Base-by-base conservation (phyloP, 2,113 vertebrate genomes). In the Brienomyrus brachyistius region DNA sequence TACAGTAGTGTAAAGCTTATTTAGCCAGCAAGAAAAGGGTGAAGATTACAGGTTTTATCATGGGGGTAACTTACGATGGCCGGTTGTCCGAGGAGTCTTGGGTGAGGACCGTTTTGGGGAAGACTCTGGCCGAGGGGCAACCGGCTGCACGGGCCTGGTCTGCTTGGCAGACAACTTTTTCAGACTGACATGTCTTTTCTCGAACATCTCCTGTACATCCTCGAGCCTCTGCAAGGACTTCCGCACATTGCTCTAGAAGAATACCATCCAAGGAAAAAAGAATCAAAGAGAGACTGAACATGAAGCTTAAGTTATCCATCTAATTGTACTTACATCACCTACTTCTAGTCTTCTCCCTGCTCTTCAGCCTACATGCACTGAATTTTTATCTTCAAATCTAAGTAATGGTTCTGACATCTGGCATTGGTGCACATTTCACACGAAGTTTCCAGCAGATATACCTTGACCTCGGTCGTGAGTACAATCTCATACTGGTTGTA, bases 151-250 rank as follows among this genome's bases (percentile, higher is more conserved):
- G 0, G 98, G 98, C 52, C 98, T 95, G 0, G 96, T 97, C 95
- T 99, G 98, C 92, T 98, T 98, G 70, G 97, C 97, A 31, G 97
- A 97, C 66, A 99, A 91, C 93, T 97, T 98, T 95, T 98, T 98
- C 91, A 99, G 93, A 91, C 98, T 98, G 19, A 97, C 91, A 89
- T 97, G 97, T 59, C 98, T 96, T 93, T 98, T 99, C 90, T 97
- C 97, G 93, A 98, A 97, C 97, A 99, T 98, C 95, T 99, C 97
- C 89, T 97, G 96, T 8, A 99, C 97, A 1, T 99, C 97, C 23
- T 96, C 94, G 1, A 99, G 95, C 83, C 97, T 96, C 92, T 97
- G 96, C 52, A 98, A 92, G 7, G 97, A 95, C 93, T 93, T 97
- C 94, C 97, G 96, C 88, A 97, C 95, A 82, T 94, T 96, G 92